Percentiles rank a stretch among this genome's conserved stretches.
Evolutionary conservation across 2,888 invertebrate species (phyloP).

Genomic region (Tipula confusa): DNA sequence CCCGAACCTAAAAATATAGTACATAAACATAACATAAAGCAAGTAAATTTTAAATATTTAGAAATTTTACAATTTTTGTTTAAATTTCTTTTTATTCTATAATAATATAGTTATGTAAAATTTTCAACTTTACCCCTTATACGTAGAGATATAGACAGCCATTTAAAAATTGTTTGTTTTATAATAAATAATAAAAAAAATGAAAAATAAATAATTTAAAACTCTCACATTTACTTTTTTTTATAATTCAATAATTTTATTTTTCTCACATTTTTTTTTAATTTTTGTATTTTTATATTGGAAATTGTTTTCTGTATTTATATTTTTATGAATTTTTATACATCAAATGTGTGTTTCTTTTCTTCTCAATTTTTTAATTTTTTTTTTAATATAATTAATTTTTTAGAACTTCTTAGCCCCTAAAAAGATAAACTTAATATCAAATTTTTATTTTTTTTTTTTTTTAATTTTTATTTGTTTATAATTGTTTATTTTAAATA

Average conservation of each 20-base stretch:
- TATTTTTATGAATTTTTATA: slow-evolving; percentile 26
- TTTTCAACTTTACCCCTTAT: slow-evolving; percentile 21
- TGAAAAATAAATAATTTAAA: slow-evolving; percentile 21
- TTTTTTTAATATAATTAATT: slow-evolving; percentile 20
- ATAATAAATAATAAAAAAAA: slow-evolving; percentile 3
- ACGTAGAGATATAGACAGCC: not conserved
- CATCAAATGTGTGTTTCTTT: slow-evolving; percentile 21
- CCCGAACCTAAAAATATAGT: slow-evolving; percentile 42
- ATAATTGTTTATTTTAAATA: slow-evolving; percentile 20
- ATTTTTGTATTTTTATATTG: slow-evolving; percentile 1
- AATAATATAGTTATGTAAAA: slow-evolving; percentile 20
- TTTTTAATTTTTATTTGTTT: slow-evolving; percentile 29
- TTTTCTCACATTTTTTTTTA: slow-evolving; percentile 13
- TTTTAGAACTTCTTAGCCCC: slow-evolving; percentile 28
- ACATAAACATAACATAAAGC: not conserved
- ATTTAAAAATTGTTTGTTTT: not conserved
- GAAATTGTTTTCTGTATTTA: not conserved
- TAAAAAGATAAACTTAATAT: slow-evolving; percentile 26
- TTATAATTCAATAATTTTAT: slow-evolving; percentile 28
- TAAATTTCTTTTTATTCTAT: not conserved
- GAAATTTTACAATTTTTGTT: slow-evolving; percentile 3
- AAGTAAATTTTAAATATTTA: not conserved
- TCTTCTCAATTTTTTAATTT: not conserved
- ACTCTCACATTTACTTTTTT: slow-evolving; percentile 13
- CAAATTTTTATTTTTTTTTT: not conserved